phyloP scores from a whole-genome alignment of 2,113 vertebrate genomes.

The Rhinichthys klamathensis region DNA sequence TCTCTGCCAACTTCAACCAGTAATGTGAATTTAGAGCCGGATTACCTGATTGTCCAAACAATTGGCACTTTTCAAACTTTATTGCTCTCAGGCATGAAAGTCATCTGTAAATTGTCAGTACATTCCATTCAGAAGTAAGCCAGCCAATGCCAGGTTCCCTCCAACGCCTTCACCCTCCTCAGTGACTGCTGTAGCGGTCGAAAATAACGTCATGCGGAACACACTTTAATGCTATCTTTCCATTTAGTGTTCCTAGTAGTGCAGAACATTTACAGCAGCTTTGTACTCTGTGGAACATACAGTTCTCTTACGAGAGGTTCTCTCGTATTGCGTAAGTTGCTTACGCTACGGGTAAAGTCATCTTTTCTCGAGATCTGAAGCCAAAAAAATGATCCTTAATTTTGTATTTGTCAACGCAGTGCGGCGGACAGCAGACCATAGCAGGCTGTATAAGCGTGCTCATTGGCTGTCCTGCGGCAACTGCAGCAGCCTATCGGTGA shows the following conservation, averaged over 20 bases:
- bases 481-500: no score
- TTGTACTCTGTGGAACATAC: slow-evolving; percentile 5
- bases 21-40: background rate
- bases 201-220: background rate
- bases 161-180: background rate
- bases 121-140: background rate
- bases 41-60: background rate
- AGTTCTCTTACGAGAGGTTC: no score
- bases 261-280: slow-evolving; percentile 3
- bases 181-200: background rate
- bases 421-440: no score
- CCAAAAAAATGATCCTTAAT: no score
- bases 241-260: background rate
- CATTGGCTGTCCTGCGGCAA: no score
- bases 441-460: no score
- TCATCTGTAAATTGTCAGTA: background rate
- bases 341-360: no score
- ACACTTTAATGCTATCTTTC: background rate
- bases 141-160: background rate
- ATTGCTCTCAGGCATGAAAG: background rate
- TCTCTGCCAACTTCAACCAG: background rate
- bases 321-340: no score
- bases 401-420: no score
- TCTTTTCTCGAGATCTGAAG: no score
- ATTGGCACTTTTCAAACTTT: background rate